These are phyloP conservation scores for Micromesistius poutassou DNA, from an alignment of 2,797 vertebrate species.

Conservation along the genomic window DNA sequence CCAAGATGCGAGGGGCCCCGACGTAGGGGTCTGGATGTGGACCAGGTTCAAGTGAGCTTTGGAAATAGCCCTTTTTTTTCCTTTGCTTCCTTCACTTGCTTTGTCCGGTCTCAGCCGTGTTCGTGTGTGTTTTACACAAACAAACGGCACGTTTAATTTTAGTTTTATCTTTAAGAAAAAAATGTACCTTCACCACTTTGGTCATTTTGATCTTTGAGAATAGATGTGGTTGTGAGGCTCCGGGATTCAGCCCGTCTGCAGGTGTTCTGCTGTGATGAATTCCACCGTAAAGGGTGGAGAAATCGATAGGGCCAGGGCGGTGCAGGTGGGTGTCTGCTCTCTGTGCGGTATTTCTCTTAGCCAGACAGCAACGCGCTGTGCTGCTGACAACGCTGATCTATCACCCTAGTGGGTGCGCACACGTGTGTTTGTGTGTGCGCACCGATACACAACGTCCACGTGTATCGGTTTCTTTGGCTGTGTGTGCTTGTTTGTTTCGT, in stretches of 20 bases:
- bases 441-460: no score
- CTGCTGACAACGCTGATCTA: background rate
- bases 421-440: background rate
- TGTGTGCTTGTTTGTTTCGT: no score
- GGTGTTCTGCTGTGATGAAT: background rate
- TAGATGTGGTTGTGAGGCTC: background rate
- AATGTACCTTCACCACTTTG: no score
- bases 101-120: background rate
- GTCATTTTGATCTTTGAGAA: background rate
- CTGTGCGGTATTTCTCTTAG: background rate
- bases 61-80: background rate
- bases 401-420: background rate
- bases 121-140: background rate
- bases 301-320: background rate
- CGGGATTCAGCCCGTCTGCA: background rate
- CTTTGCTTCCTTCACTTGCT: background rate
- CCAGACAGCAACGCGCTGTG: background rate
- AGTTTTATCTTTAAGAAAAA: background rate
- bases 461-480: no score
- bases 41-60: background rate
- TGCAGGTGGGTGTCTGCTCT: background rate
- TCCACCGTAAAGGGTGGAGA: background rate
- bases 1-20: background rate
- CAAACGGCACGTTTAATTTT: no score
- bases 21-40: background rate